A percentile compares a stretch with the other conserved stretches of the same genome.
phyloP scores from a whole-genome alignment of 2,888 invertebrate species.

The Dascillus cervinus region DNA sequence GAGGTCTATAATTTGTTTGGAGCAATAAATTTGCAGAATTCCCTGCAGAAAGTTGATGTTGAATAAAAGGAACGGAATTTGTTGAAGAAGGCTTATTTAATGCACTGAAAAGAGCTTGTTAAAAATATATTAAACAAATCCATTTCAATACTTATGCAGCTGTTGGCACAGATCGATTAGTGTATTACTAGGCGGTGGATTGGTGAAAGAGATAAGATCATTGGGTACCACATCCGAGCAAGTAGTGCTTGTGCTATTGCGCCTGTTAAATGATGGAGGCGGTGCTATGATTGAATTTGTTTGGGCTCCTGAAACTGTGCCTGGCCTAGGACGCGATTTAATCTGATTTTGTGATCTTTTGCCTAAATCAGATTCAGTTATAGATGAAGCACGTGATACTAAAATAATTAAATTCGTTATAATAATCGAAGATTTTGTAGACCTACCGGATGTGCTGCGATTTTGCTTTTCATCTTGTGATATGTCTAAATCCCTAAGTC shows the following conservation, averaged over 20 bases:
- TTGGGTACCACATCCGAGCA: constrained; percentile 42
- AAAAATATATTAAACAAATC: background rate
- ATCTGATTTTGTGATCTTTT: constrained; percentile 42
- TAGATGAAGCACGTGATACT: constrained; percentile 37
- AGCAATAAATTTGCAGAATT: too few relatives aligned
- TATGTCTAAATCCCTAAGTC: constrained; percentile 35
- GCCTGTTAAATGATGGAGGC: constrained; percentile 30
- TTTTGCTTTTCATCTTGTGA: constrained; percentile 17
- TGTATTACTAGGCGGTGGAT: constrained; percentile 40
- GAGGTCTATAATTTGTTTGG: too few relatives aligned
- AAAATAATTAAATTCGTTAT: constrained; percentile 8
- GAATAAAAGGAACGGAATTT: too few relatives aligned
- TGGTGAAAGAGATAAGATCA: constrained; percentile 66
- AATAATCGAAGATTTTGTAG: background rate
- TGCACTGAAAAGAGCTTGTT: constrained; percentile 7
- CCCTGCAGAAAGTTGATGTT: too few relatives aligned
- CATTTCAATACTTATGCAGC: constrained; percentile 12
- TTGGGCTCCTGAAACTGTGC: constrained; percentile 43
- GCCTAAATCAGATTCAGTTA: constrained; percentile 37
- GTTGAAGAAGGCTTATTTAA: too few relatives aligned
- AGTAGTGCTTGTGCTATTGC: constrained; percentile 16
- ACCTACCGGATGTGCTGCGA: constrained; percentile 28
- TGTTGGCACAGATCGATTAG: constrained; percentile 19
- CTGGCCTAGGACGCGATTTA: constrained; percentile 53
- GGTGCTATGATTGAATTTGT: constrained; percentile 43